phyloP scores from a whole-genome alignment of 2,797 vertebrate species.

The Ceyx erithaca region DNA sequence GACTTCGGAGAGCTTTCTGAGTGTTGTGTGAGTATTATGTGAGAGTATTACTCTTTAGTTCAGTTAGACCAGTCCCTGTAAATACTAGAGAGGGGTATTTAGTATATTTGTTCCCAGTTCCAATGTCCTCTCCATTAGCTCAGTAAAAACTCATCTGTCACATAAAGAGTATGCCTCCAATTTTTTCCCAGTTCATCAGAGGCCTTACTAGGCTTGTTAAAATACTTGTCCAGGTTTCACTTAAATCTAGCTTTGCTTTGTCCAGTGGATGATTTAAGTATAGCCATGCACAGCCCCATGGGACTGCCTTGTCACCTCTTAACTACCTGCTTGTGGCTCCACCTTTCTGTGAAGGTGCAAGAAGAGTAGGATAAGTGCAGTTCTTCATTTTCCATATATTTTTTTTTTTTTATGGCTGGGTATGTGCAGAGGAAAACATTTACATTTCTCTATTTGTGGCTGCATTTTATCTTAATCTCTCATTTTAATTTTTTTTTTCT shows the following conservation, averaged over 20 bases:
- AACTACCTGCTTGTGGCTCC: rapidly evolving
- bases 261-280: background rate
- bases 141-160: background rate
- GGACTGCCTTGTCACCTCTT: background rate
- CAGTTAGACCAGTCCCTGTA: background rate
- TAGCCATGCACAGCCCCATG: background rate
- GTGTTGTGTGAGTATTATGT: background rate
- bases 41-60: background rate
- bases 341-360: background rate
- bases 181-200: background rate
- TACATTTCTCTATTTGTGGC: background rate
- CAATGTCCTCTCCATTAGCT: background rate
- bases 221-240: background rate
- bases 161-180: background rate
- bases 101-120: background rate
- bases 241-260: background rate
- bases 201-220: background rate
- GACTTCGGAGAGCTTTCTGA: background rate
- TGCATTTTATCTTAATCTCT: background rate
- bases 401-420: background rate
- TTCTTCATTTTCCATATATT: background rate
- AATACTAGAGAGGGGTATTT: background rate
- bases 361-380: background rate
- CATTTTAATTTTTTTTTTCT: background rate
- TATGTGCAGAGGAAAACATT: background rate